Evolutionary conservation across 2,113 vertebrate genomes (phyloP).

Genomic region (Thymallus thymallus): DNA sequence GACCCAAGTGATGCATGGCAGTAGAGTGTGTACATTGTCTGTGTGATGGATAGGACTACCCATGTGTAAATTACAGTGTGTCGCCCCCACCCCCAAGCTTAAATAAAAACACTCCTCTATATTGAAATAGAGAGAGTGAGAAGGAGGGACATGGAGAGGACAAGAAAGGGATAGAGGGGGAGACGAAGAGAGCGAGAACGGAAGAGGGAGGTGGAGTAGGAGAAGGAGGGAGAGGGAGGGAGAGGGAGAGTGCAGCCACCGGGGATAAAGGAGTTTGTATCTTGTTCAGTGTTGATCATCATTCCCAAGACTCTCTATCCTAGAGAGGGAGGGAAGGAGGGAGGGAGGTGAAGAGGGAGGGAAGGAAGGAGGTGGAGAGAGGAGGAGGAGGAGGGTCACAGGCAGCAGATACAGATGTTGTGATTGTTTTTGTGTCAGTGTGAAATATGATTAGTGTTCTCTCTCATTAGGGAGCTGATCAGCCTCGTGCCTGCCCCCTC

Average conservation of each 20-base stretch:
- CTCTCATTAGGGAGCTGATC: slow-evolving; percentile 59
- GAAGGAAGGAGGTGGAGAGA: not conserved
- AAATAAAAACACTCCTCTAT: slow-evolving; percentile 28
- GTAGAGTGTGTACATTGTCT: slow-evolving; percentile 43
- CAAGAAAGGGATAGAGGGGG: slow-evolving; percentile 27
- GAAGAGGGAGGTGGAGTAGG: not conserved
- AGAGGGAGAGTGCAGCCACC: not conserved
- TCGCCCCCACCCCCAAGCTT: slow-evolving; percentile 8
- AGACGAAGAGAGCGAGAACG: slow-evolving; percentile 11
- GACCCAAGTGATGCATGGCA: slow-evolving; percentile 41
- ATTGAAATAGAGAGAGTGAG: slow-evolving; percentile 14
- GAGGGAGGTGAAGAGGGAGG: not conserved
- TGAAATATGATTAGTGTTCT: slow-evolving; percentile 63
- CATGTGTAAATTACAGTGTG: slow-evolving; percentile 50
- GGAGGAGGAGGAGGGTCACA: slow-evolving; percentile 16
- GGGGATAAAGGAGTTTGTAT: slow-evolving; percentile 9
- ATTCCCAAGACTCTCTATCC: not conserved
- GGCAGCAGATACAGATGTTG: slow-evolving; percentile 58
- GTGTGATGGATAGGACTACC: slow-evolving; percentile 56
- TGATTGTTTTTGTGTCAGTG: slow-evolving; percentile 59
- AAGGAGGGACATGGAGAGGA: not conserved
- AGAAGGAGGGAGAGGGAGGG: not conserved
- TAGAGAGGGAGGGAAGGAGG: not conserved
- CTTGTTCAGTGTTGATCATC: not conserved
- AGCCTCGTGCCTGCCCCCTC: slow-evolving; percentile 29